These are phyloP conservation scores for Reinhardtius hippoglossoides DNA, from an alignment of 2,113 vertebrate species.

Conservation along the genomic window DNA sequence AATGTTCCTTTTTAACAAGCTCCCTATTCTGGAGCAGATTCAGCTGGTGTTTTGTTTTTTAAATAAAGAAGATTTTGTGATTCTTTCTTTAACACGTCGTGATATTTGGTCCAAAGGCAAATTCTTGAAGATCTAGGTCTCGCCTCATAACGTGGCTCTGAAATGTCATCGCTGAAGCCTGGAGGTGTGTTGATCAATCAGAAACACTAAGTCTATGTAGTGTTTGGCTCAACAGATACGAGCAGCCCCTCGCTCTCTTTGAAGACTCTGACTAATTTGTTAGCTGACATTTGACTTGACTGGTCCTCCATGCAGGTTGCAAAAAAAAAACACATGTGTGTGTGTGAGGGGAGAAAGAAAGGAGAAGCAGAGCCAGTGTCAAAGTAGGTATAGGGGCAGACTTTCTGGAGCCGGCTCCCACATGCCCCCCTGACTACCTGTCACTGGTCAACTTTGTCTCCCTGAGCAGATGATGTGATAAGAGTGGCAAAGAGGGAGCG, in stretches of 20 bases:
- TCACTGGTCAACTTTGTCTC: constrained; percentile 58
- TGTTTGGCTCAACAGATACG: constrained; percentile 12
- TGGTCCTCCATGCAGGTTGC: constrained; percentile 42
- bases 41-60: background rate
- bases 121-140: background rate
- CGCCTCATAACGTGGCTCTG: background rate
- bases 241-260: constrained; percentile 40
- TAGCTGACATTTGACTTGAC: constrained; percentile 61
- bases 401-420: constrained; percentile 77
- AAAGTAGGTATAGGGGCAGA: constrained; percentile 74
- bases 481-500: constrained; percentile 27
- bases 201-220: constrained; percentile 31
- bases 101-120: background rate
- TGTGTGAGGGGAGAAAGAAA: background rate
- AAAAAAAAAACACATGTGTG: constrained; percentile 18
- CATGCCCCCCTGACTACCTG: constrained; percentile 72
- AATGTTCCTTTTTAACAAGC: background rate
- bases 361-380: constrained; percentile 13
- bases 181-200: constrained; percentile 26
- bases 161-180: constrained; percentile 34
- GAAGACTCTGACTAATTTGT: constrained; percentile 53
- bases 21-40: background rate
- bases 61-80: background rate
- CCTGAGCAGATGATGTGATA: constrained; percentile 50
- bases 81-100: background rate